Conservation (phyloP, 2,888 invertebrate species). For the Notodonta dromedarius region DNA sequence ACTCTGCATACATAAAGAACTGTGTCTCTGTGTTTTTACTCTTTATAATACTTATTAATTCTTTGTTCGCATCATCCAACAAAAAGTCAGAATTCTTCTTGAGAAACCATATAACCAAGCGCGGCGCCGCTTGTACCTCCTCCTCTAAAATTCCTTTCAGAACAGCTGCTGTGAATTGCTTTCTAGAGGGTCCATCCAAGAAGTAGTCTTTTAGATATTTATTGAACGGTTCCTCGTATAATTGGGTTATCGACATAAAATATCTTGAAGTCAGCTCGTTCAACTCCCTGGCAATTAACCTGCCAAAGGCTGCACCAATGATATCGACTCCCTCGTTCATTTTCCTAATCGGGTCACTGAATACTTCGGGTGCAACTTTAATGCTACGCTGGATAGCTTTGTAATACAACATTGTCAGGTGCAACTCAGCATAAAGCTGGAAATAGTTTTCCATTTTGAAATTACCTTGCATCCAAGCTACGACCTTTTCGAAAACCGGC, state of each 20-base stretch:
- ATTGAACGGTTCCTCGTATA: constrained; percentile 43
- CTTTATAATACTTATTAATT: constrained; percentile 15
- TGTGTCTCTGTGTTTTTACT: not conserved
- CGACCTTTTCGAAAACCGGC: constrained; percentile 51
- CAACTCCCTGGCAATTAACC: constrained; percentile 50
- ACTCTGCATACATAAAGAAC: not conserved
- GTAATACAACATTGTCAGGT: constrained; percentile 59
- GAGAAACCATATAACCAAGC: constrained; percentile 25
- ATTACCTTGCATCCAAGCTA: constrained; percentile 43
- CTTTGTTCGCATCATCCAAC: constrained; percentile 1
- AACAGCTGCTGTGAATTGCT: constrained; percentile 13
- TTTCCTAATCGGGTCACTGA: constrained; percentile 38
- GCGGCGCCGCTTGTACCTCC: constrained; percentile 14
- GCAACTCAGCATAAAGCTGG: constrained; percentile 43
- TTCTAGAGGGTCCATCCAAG: constrained; percentile 6
- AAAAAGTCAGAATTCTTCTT: not conserved
- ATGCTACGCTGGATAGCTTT: constrained; percentile 52
- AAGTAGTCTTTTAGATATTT: constrained; percentile 34
- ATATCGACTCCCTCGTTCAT: constrained; percentile 43
- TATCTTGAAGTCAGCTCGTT: constrained; percentile 44
- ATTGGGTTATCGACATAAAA: constrained; percentile 51
- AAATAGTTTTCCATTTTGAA: constrained; percentile 54
- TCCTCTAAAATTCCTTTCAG: constrained; percentile 25
- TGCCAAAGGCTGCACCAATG: constrained; percentile 55
- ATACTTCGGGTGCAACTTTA: constrained; percentile 46